These are phyloP conservation scores for Psilanteris sp. DNA, from an alignment of 1,140 invertebrate species.

Conservation along the genomic window DNA sequence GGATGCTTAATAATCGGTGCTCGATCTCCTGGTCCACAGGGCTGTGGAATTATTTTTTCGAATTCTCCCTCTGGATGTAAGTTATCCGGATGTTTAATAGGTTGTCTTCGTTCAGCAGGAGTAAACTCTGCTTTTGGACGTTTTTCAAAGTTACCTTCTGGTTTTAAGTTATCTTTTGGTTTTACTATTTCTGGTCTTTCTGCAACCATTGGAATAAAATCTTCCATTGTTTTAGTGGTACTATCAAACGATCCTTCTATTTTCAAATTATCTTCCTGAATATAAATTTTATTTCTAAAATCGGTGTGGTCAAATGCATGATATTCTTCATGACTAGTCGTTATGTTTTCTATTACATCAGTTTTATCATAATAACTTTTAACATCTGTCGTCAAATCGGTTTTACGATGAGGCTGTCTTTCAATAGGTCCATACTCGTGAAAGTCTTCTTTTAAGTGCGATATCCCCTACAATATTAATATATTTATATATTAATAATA, in stretches of 20 bases:
- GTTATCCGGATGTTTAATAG: slow-evolving; percentile 84
- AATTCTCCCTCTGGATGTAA: slow-evolving; percentile 82
- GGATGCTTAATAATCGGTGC: slow-evolving; percentile 71
- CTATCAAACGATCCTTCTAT: slow-evolving; percentile 81
- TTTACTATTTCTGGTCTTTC: slow-evolving; percentile 80
- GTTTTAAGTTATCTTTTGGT: slow-evolving; percentile 81
- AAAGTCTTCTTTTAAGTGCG: slow-evolving; percentile 78
- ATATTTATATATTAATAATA: slow-evolving; percentile 2
- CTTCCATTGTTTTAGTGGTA: slow-evolving; percentile 76
- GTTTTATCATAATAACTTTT: slow-evolving; percentile 69
- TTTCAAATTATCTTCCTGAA: slow-evolving; percentile 78
- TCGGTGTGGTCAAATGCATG: slow-evolving; percentile 70
- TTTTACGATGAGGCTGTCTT: slow-evolving; percentile 67
- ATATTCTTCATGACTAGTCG: slow-evolving; percentile 76
- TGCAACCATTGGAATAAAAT: slow-evolving; percentile 64
- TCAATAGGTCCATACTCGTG: slow-evolving; percentile 75
- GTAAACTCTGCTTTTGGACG: slow-evolving; percentile 69
- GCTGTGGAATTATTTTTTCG: slow-evolving; percentile 64
- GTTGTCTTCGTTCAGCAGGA: slow-evolving; percentile 75
- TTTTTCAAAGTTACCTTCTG: slow-evolving; percentile 82
- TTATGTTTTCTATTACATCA: slow-evolving; percentile 71
- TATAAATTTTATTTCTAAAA: slow-evolving; percentile 72
- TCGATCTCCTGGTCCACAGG: slow-evolving; percentile 67
- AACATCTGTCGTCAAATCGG: slow-evolving; percentile 50
- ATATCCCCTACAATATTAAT: slow-evolving; percentile 78